Evolutionary conservation across 53 echinoderm and acorn worm species (phyloP).

Genomic region (Arbacia lixula): DNA sequence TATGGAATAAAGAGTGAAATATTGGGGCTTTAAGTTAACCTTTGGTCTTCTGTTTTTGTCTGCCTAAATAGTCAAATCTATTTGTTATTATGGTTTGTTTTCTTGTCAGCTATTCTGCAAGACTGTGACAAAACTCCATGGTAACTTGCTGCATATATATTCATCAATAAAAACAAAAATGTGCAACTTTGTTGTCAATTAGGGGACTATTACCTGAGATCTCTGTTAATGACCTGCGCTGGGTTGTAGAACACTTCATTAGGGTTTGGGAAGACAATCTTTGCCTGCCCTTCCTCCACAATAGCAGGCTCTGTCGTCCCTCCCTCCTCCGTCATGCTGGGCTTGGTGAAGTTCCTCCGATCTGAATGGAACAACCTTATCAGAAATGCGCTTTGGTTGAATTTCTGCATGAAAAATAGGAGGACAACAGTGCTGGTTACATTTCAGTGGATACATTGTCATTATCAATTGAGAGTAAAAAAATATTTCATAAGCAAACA

Average conservation of each 20-base stretch:
- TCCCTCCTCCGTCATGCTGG: slow-evolving; percentile 11
- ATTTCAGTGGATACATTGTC: no score
- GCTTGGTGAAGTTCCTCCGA: not conserved
- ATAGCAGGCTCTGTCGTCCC: slow-evolving; percentile 44
- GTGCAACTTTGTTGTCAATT: not conserved
- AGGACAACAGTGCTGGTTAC: not conserved
- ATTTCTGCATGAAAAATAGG: not conserved
- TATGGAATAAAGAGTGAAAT: no score
- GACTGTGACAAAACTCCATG: no score
- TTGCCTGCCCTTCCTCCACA: slow-evolving; percentile 86
- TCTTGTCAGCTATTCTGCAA: no score
- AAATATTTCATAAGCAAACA: no score
- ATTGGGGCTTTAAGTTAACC: no score
- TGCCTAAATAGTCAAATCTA: no score
- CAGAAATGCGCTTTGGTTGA: no score
- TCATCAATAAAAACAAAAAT: not conserved
- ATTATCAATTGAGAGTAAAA: no score
- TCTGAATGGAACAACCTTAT: not conserved
- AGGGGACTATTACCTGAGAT: slow-evolving; percentile 67
- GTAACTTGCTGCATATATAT: not conserved
- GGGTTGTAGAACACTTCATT: slow-evolving; percentile 98
- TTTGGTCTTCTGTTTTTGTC: no score
- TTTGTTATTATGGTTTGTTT: no score
- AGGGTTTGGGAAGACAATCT: slow-evolving; percentile 76
- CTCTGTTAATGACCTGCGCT: slow-evolving; percentile 93